Conservation (phyloP, 2,797 vertebrate species). For the Lacerta bilineata region DNA sequence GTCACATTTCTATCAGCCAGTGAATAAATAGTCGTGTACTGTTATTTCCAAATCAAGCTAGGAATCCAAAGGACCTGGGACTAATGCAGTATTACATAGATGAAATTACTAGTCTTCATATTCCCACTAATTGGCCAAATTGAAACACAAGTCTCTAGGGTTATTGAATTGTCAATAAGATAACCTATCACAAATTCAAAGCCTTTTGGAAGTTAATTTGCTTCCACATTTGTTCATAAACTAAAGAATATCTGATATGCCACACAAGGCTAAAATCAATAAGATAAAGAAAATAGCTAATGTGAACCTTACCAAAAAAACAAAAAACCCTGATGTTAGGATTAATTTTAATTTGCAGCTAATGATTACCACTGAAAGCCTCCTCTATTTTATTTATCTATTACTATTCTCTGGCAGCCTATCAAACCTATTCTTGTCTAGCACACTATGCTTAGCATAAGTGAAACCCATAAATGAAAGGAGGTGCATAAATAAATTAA, state of each 20-base stretch:
- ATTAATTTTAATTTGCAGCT: slow-evolving; percentile 47
- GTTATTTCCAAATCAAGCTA: slow-evolving; percentile 57
- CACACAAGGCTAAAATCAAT: slow-evolving; percentile 52
- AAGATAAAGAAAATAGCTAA: slow-evolving; percentile 54
- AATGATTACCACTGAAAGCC: slow-evolving; percentile 55
- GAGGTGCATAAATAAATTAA: slow-evolving; percentile 83
- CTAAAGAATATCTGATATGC: slow-evolving; percentile 60
- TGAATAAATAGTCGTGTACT: slow-evolving; percentile 51
- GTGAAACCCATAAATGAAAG: slow-evolving; percentile 82
- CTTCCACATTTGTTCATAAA: slow-evolving; percentile 60
- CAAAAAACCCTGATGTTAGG: slow-evolving; percentile 34
- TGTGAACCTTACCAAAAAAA: slow-evolving; percentile 26
- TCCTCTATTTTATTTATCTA: slow-evolving; percentile 57
- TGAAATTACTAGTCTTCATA: slow-evolving; percentile 64
- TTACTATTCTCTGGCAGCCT: slow-evolving; percentile 58
- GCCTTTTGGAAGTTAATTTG: slow-evolving; percentile 70
- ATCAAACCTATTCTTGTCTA: slow-evolving; percentile 67
- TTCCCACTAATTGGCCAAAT: slow-evolving; percentile 66
- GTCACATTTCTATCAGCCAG: slow-evolving; percentile 55
- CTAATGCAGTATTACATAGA: slow-evolving; percentile 68
- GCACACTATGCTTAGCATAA: slow-evolving; percentile 73
- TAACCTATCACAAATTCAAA: slow-evolving; percentile 63
- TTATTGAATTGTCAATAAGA: slow-evolving; percentile 71
- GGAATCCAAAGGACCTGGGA: slow-evolving; percentile 57
- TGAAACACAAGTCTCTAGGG: slow-evolving; percentile 69